phyloP scores from a whole-genome alignment of 2,888 invertebrate genomes.

The Taenaris catops region DNA sequence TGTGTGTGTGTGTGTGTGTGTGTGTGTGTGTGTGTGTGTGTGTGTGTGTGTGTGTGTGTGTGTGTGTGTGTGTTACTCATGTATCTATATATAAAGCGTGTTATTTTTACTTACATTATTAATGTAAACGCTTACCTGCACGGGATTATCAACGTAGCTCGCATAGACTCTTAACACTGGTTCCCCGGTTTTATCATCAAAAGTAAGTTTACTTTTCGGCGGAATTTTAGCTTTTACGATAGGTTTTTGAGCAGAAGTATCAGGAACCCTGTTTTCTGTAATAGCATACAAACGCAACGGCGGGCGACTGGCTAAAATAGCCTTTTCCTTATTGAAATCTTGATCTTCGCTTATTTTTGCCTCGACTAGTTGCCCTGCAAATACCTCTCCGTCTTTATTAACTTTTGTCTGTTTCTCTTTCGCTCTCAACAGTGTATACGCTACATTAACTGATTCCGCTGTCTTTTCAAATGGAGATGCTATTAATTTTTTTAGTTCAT shows the following conservation, averaged over 20 bases:
- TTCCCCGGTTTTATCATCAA: conserved; percentile 66
- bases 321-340: conserved; percentile 59
- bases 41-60: no score
- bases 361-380: conserved; percentile 66
- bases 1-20: no score
- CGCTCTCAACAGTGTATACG: conserved; percentile 54
- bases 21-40: no score
- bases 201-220: conserved; percentile 61
- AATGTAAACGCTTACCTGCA: conserved; percentile 58
- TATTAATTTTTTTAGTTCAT: conserved; percentile 46
- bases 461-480: conserved; percentile 58
- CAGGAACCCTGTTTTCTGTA: conserved; percentile 40
- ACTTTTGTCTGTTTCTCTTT: conserved; percentile 49
- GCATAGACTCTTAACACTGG: conserved; percentile 79
- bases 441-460: conserved; percentile 54
- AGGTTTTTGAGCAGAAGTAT: conserved; percentile 37
- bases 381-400: conserved; percentile 51
- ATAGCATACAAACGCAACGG: conserved; percentile 51
- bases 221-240: conserved; percentile 63
- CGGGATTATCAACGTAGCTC: conserved; percentile 55
- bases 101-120: no score
- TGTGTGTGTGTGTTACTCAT: no score
- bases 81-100: no score
- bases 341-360: conserved; percentile 64
- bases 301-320: conserved; percentile 46